Evolutionary conservation across 2,888 invertebrate genomes (phyloP), one percentile per base, ranked within the genome.

Genomic region (Lampropteryx suffumata): DNA sequence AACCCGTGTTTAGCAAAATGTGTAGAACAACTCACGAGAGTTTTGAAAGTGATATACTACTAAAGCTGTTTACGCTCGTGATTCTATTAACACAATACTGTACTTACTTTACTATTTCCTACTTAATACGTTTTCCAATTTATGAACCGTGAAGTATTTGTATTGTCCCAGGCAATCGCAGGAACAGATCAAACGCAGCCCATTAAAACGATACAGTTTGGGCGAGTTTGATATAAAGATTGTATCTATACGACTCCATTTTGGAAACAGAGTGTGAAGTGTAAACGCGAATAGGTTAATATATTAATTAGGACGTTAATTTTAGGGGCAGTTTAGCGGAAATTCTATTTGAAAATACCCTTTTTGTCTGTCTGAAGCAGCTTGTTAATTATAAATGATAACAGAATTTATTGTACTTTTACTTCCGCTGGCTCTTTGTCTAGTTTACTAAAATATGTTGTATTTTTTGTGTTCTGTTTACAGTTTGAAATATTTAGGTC

Each of bases 141-240:
- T 67, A 69, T 71, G 72, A 61, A 36, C 59, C 68, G 59, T 66
- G 50, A 59, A 50, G 30, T 53, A 50, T 50, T 55, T 53, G 52
- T 53, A 52, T 51, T 48, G 47, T 41, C 12, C 30, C 12, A 8
- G 27, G 34, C 26, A 37, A 14, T 46, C 26, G 27, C 27, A 11
- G 24, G 30, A 17, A 12, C 28, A 33, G 34, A 37, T 30, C 45
- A 9, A 24, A 45, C n/a, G 26, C 12, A 26, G 37, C 1, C 46
- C 30, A 46, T 36, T 41, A 35, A 9, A 43, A 34, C 47, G 26
- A 36, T 36, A 37, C 36, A 29, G 46, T 51, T 40, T 30, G 48
- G 42, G 34, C 30, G n/a, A 29, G 11, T 47, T 47, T 47, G 36
- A 35, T 41, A 37, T 33, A 4, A 14, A 33, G 52, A 52, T 52